A percentile compares a stretch with the other conserved stretches of the same genome.
Evolutionary conservation across 37 sponge, comb jelly and placozoan genomes (phyloP).

Genomic region (Theonella swinhoei): DNA sequence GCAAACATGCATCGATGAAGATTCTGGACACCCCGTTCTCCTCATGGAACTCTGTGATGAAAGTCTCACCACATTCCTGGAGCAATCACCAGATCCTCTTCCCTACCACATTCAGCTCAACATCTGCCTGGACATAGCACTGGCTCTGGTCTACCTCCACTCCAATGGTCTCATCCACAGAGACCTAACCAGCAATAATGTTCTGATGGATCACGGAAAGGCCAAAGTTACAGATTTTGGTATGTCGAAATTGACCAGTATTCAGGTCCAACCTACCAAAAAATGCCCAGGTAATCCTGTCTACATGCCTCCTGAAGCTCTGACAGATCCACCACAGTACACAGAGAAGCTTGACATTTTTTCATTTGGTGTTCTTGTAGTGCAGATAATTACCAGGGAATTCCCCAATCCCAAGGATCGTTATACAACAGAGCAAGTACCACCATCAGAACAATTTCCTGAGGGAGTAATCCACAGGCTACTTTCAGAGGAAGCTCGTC

Average conservation of each 20-base stretch:
- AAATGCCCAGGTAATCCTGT: conserved; percentile 27
- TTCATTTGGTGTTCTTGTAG: conserved; percentile 20
- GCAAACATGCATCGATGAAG: background rate
- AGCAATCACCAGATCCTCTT: too few relatives aligned
- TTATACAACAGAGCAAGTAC: too few relatives aligned
- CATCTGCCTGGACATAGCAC: conserved; percentile 13
- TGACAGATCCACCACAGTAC: conserved; percentile 6
- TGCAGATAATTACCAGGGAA: conserved; percentile 14
- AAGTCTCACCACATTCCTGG: background rate
- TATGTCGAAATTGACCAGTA: conserved; percentile 24
- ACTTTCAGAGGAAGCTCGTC: conserved; percentile 15
- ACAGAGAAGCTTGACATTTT: conserved; percentile 31
- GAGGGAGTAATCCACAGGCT: background rate
- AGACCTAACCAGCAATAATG: conserved; percentile 39
- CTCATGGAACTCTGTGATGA: background rate
- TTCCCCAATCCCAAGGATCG: conserved; percentile 1
- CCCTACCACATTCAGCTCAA: conserved; percentile 23
- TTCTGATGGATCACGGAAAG: background rate
- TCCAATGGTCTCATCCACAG: conserved; percentile 28
- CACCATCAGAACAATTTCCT: background rate
- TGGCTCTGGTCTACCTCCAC: conserved; percentile 41
- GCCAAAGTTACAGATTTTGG: conserved; percentile 40
- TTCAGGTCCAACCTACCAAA: background rate
- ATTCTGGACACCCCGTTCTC: background rate
- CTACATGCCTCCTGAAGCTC: conserved; percentile 45